Conservation (phyloP, 1,140 invertebrate species). For the Drosophila ohnishii region DNA sequence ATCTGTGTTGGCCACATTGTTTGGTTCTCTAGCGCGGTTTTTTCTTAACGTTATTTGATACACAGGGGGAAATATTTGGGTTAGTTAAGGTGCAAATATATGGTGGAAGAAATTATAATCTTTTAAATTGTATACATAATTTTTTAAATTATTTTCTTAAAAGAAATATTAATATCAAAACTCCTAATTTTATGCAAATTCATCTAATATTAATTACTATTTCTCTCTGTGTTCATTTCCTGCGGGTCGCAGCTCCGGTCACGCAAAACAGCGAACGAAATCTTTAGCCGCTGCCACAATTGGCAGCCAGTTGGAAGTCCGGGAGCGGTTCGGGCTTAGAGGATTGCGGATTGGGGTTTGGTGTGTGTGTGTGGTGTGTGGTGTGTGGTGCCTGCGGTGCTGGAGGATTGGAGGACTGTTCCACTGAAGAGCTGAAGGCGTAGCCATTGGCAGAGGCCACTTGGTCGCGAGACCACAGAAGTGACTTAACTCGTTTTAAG, state of each 20-base stretch:
- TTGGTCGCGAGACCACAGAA: constrained; percentile 73
- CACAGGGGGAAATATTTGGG: constrained; percentile 1
- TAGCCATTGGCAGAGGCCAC: constrained; percentile 56
- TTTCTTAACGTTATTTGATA: constrained; percentile 6
- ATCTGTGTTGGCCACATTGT: constrained; percentile 48
- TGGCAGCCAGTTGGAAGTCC: constrained; percentile 48
- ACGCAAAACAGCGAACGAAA: constrained; percentile 41
- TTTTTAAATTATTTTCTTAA: too few species aligned
- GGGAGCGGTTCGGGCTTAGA: constrained; percentile 27
- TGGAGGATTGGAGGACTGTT: constrained; percentile 12
- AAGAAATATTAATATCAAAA: not conserved
- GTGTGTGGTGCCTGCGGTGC: not conserved
- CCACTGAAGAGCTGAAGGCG: constrained; percentile 14
- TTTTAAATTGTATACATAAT: not conserved
- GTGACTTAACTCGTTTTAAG: constrained; percentile 80
- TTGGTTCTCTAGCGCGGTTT: constrained; percentile 33
- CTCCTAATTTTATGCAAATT: not conserved
- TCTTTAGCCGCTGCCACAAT: constrained; percentile 49
- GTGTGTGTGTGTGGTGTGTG: not conserved
- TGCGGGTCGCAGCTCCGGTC: constrained; percentile 48
- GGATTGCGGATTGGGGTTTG: constrained; percentile 22
- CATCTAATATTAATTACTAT: not conserved
- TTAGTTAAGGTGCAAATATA: not conserved
- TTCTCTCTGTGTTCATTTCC: constrained; percentile 2
- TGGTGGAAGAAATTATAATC: too few species aligned